Base-by-base conservation (phyloP, 2,888 invertebrate species). In the Odontocolon sp. region DNA sequence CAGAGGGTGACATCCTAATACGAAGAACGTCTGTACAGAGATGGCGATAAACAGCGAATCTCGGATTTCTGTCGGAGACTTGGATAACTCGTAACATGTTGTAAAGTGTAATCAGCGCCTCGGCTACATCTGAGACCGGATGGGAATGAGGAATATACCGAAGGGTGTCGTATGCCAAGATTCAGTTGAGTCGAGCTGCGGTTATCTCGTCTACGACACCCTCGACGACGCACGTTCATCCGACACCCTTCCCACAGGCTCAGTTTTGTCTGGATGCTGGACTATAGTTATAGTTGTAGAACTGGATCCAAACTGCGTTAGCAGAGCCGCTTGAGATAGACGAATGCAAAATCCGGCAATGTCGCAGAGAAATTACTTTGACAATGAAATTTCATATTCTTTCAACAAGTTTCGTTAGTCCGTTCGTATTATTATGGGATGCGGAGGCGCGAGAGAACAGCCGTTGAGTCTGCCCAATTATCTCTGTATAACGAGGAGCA, bases 181-280 rank as follows among this genome's bases (percentile, higher is more conserved):
- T 28, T 28, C 68, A 18, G 54, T 52, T 67, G 69, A 56, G 56
- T 50, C 38, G 56, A 70, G 70, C 54, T 59, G 66, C 57, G 64
- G 79, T 79, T 79, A 74, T 71, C 77, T 79, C 45, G 71, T 79
- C 67, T 73, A 77, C 76, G 76, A 70, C 67, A 78, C 70, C 79
- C 64, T 70, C 63, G 77, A 74, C 70, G 74, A 70, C 42, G 52
- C 47, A 64, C 61, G 68, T 68, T 72, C 36, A 18, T 38, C 42
- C 33, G 38, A 11, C 28, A 40, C 11, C 21, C 45, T 33, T 14
- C 18, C 11, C 45, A 6, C 6, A 52, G 3, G 9, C 33, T 11
- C 45, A 64, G 16, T 67, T 18, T 71, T 40, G 45, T 26, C 18
- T 11, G 50, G 68, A 56, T 63, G 50, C 36, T 14, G 38, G 36